phyloP scores from a whole-genome alignment of 2,113 vertebrate genomes.

The Pithys albifrons region DNA sequence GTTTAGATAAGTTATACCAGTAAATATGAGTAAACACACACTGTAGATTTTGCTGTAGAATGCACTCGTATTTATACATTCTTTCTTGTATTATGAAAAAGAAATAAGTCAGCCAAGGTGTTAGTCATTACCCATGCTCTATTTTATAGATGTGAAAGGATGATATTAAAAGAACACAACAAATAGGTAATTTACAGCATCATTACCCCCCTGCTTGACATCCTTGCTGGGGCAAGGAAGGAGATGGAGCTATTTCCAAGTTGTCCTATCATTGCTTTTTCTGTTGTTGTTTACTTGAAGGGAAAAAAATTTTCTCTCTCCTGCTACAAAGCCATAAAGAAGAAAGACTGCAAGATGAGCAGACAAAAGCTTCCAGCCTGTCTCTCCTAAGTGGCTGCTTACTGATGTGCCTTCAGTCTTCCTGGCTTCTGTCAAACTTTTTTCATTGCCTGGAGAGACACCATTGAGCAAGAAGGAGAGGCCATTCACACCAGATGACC shows the following conservation, averaged over 20 bases:
- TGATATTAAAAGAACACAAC: background rate
- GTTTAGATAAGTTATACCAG: background rate
- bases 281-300: background rate
- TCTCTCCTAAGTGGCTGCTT: background rate
- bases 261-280: background rate
- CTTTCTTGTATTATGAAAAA: background rate
- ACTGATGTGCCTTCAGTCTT: background rate
- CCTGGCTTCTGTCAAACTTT: background rate
- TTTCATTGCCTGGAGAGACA: background rate
- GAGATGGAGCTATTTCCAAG: background rate
- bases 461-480: background rate
- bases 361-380: background rate
- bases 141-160: background rate
- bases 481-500: background rate
- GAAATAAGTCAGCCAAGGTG: background rate
- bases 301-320: background rate
- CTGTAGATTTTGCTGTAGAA: background rate
- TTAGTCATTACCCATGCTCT: background rate
- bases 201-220: fast-evolving
- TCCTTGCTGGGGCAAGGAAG: background rate
- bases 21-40: background rate
- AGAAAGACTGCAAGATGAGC: background rate
- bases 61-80: background rate
- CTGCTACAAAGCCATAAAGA: background rate
- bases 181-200: background rate